Base-by-base conservation (phyloP, 2,888 invertebrate genomes). In the Odontocerum albicorne region DNA sequence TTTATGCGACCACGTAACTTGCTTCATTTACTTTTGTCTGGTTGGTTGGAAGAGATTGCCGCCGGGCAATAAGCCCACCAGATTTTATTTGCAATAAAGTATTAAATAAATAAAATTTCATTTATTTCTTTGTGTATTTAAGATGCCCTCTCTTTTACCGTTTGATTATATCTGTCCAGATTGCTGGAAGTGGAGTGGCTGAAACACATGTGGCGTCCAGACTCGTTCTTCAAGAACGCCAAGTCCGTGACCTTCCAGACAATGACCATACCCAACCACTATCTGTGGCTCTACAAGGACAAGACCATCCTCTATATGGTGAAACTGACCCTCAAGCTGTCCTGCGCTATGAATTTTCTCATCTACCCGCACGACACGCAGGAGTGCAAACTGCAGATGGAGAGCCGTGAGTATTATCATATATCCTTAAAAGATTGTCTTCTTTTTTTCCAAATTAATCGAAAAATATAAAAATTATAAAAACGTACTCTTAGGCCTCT, bases 351-450 rank as follows among this genome's bases (percentile, higher is more conserved):
- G 95, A 92, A 94, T 72, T 93, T 95, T 70, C 85, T 92, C 66
- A 91, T 93, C 66, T 96, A 95, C 72, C 95, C 95, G 0, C 94
- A 95, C 67, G 95, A 95, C 67, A 93, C 93, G 0, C 95, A 96
- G 73, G 92, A 92, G 70, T 96, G 95, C 69, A 92, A 92, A 73
- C 78, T 95, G 59, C 92, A 94, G 75, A 93, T 95, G 90, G 94
- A 95, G 71, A 95, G 94, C 70, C 77, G 95, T 95, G 74, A 91
- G 94, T 87, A 33, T n/a, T n/a, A n/a, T n/a, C n/a, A n/a, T n/a
- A n/a, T n/a, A n/a, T n/a, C n/a, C n/a, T n/a, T n/a, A n/a, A n/a
- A n/a, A n/a, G n/a, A n/a, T n/a, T n/a, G n/a, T n/a, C n/a, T n/a
- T n/a, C n/a, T n/a, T n/a, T n/a, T n/a, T n/a, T n/a, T n/a, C n/a